These are phyloP conservation scores for Vimba vimba DNA, from an alignment of 2,113 vertebrate genomes.

Conservation along the genomic window DNA sequence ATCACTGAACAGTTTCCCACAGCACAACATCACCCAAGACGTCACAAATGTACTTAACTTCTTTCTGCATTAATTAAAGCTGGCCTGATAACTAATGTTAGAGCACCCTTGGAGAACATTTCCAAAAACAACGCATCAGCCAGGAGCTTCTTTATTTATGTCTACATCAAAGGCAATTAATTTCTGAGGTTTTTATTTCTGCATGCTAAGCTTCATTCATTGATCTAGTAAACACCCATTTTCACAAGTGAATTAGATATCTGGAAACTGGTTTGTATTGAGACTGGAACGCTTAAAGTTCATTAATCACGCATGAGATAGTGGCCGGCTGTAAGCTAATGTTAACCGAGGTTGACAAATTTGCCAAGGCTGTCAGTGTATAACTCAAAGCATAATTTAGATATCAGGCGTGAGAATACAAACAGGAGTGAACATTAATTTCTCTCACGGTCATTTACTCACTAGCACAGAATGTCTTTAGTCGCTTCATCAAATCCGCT, in stretches of 20 bases:
- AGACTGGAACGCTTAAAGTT: conserved; percentile 61
- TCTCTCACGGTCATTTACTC: conserved; percentile 70
- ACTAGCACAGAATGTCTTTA: conserved; percentile 62
- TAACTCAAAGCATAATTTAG: conserved; percentile 72
- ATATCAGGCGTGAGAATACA: conserved; percentile 63
- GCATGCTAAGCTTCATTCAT: conserved; percentile 13
- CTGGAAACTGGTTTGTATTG: conserved; percentile 19
- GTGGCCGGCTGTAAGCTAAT: conserved; percentile 66
- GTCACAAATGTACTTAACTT: conserved; percentile 21
- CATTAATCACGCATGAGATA: conserved; percentile 69
- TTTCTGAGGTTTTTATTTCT: background rate
- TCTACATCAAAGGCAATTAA: conserved; percentile 4
- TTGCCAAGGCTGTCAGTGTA: conserved; percentile 70
- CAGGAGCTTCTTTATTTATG: conserved; percentile 36
- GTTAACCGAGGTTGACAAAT: conserved; percentile 74
- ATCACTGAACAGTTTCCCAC: background rate
- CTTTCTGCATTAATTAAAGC: conserved; percentile 38
- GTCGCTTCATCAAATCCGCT: conserved; percentile 64
- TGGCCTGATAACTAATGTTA: conserved; percentile 36
- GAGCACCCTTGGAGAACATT: conserved; percentile 2
- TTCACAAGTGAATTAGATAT: background rate
- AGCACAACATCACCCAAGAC: conserved; percentile 13
- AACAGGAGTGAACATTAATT: conserved; percentile 64
- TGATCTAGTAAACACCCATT: conserved; percentile 16
- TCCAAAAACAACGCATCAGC: conserved; percentile 1